Evolutionary conservation across 2,797 vertebrate genomes (phyloP), one percentile per base, ranked within the genome.

Genomic region (Fratercula arctica): DNA sequence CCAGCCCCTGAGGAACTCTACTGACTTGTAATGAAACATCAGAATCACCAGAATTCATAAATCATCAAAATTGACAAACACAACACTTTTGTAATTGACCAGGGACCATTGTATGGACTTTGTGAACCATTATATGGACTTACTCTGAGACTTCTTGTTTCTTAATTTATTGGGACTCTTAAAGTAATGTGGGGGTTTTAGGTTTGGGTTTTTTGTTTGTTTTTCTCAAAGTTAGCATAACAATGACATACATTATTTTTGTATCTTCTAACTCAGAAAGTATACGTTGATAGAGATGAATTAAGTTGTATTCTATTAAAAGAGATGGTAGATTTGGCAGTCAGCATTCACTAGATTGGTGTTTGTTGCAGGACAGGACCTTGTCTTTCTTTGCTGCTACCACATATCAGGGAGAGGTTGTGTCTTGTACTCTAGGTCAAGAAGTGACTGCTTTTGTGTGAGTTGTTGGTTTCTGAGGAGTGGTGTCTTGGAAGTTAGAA

Each of bases 211-310:
- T 13, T 59, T 29, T 50, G 67, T 19, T 46, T 19, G 24, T 5
- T 19, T 28, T 4, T 37, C 31, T 46, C 69, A 4, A 37, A 39
- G 51, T 29, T 28, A 68, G 21, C 11, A 15, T 20, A 50, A 37
- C 63, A 85, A 59, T 12, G 23, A 29, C 12, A 69, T 21, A 23
- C 31, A 11, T 39, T 63, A 39, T 90, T 96, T 89, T 26, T 70
- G 8, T 48, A 69, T 28, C 25, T 77, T 59, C 31, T 89, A 45
- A n/a, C 3, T 48, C 63, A 51, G 50, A 48, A 81, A 35, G 17
- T 8, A 8, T 6, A 16, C 2, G 3, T 15, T 29, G 48, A 14
- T 4, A 31, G 41, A 3, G 6, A 37, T 0, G 0, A 24, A 28
- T 63, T 9, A 9, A 15, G 9, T 1, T 33, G 28, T 53, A 19